Conservation (phyloP, 2,888 invertebrate species). For the Reticulitermes lucifugus region DNA sequence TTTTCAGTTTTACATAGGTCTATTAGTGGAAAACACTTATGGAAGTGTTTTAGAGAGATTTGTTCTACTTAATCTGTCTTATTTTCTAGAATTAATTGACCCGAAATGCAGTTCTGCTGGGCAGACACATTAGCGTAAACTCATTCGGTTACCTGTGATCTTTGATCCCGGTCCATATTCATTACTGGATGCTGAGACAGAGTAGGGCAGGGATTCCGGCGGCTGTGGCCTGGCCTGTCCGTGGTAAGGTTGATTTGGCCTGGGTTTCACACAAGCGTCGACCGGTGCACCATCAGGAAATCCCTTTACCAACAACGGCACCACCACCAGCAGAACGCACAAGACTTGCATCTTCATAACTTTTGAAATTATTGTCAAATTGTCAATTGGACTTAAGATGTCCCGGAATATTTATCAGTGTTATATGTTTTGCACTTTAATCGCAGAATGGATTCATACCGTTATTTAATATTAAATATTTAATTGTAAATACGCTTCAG, state of each 20-base stretch:
- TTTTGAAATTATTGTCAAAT: background rate
- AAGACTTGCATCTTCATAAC: background rate
- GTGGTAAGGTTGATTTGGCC: slow-evolving; percentile 82
- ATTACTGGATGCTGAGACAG: slow-evolving; percentile 73
- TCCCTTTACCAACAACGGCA: slow-evolving; percentile 56
- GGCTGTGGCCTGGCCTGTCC: slow-evolving; percentile 78
- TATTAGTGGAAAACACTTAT: no score
- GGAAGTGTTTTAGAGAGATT: no score
- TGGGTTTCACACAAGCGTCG: slow-evolving; percentile 81
- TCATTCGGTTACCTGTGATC: slow-evolving; percentile 71
- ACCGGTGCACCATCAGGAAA: slow-evolving; percentile 88
- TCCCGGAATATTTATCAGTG: background rate
- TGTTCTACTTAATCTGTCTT: no score
- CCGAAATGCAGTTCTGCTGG: no score
- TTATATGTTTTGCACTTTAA: no score
- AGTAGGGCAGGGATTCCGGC: slow-evolving; percentile 73
- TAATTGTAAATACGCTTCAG: no score
- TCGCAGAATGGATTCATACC: no score
- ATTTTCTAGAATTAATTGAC: no score
- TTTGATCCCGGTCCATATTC: slow-evolving; percentile 76
- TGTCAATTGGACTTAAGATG: background rate
- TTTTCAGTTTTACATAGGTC: no score
- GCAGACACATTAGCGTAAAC: background rate
- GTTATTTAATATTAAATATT: no score
- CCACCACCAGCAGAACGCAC: background rate